Percentiles rank a stretch among this genome's conserved stretches.
Conservation (phyloP, 1,140 invertebrate species). For the Acromyrmex charruanus region DNA sequence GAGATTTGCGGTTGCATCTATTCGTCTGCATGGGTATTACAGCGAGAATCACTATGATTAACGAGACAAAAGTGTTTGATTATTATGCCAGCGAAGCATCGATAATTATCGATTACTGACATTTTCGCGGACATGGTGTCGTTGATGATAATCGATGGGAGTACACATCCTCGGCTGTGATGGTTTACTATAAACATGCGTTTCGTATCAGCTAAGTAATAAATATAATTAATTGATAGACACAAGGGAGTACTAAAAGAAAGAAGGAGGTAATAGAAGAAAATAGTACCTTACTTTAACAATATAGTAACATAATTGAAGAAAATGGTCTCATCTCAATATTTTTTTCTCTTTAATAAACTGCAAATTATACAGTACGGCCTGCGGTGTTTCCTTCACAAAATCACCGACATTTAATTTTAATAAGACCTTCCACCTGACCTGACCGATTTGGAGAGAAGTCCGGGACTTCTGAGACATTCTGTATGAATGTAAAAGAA, state of each 20-base stretch:
- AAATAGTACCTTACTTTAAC: slow-evolving; percentile 27
- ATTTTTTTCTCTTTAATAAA: slow-evolving; percentile 32
- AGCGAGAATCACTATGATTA: slow-evolving; percentile 49
- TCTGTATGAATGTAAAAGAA: slow-evolving; percentile 56
- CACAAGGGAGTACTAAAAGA: background rate
- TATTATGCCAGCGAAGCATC: slow-evolving; percentile 10
- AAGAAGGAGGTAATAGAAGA: background rate
- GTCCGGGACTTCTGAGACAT: slow-evolving; percentile 8
- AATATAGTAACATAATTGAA: slow-evolving; percentile 29
- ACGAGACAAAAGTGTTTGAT: slow-evolving; percentile 49
- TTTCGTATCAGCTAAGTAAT: slow-evolving; percentile 15
- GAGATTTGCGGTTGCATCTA: slow-evolving; percentile 44
- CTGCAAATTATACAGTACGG: slow-evolving; percentile 8
- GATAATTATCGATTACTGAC: slow-evolving; percentile 46
- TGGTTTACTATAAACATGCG: slow-evolving; percentile 29
- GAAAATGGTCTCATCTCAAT: background rate
- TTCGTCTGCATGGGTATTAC: slow-evolving; percentile 35
- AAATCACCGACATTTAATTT: slow-evolving; percentile 35
- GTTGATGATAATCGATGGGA: slow-evolving; percentile 21
- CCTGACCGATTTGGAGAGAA: background rate
- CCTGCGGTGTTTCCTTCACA: slow-evolving; percentile 1
- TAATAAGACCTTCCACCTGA: slow-evolving; percentile 37
- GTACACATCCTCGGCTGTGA: background rate
- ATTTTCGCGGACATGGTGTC: slow-evolving; percentile 35
- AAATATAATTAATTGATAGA: slow-evolving; percentile 42